These are phyloP conservation scores for Chrysopa pallens DNA, from an alignment of 1,140 invertebrate genomes.

Conservation along the genomic window DNA sequence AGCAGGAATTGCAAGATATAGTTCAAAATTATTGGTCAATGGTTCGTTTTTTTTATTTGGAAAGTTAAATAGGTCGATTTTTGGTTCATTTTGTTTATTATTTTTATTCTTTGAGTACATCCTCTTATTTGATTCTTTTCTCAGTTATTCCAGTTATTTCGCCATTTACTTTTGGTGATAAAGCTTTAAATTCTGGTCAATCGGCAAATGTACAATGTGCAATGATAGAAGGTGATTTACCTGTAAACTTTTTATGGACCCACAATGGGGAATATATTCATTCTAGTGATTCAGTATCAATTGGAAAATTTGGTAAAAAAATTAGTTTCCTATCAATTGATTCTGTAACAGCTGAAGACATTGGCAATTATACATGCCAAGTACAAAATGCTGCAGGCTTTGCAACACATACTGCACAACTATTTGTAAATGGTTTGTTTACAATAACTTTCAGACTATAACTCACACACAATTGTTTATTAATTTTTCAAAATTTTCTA, in stretches of 20 bases:
- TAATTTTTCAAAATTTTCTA: not conserved
- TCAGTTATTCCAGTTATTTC: conserved; percentile 38
- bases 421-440: conserved; percentile 40
- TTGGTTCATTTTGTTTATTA: no score
- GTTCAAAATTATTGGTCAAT: conserved; percentile 46
- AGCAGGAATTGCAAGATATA: conserved; percentile 32
- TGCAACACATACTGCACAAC: conserved; percentile 35
- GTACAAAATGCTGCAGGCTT: conserved; percentile 38
- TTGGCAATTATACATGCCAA: conserved; percentile 38
- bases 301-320: conserved; percentile 8
- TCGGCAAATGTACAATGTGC: conserved; percentile 39
- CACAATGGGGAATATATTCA: conserved; percentile 30
- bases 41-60: conserved; percentile 29
- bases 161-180: conserved; percentile 38
- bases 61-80: no score
- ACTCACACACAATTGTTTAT: not conserved
- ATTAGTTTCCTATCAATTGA: conserved; percentile 21
- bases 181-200: conserved; percentile 39
- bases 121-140: no score
- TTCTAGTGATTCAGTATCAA: conserved; percentile 7
- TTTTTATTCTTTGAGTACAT: no score
- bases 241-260: conserved; percentile 39
- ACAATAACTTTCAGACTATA: not conserved
- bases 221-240: conserved; percentile 43
- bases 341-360: conserved; percentile 24